Percentiles rank a stretch among this genome's conserved stretches.
These are phyloP conservation scores for Leptinotarsa peninsularis DNA, from an alignment of 2,888 invertebrate species.

Conservation along the genomic window DNA sequence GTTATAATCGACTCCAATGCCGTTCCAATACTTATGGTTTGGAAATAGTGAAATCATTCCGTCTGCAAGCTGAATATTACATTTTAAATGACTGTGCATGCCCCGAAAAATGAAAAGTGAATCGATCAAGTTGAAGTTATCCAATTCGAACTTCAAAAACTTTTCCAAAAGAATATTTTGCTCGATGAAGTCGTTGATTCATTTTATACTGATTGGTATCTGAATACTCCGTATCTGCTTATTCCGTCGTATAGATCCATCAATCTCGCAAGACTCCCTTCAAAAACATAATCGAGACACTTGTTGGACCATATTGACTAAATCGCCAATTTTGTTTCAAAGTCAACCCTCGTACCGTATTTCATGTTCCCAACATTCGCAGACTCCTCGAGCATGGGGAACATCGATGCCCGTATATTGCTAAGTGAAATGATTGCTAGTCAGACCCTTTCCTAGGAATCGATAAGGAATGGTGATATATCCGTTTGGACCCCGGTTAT, in stretches of 20 bases:
- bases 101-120: too few relatives aligned
- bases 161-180: too few relatives aligned
- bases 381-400: not conserved
- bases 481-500: not conserved
- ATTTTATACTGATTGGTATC: too few relatives aligned
- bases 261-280: not conserved
- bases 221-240: too few relatives aligned
- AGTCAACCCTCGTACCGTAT: slow-evolving; percentile 7
- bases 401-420: slow-evolving; percentile 8
- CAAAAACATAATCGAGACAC: slow-evolving; percentile 11
- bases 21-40: too few relatives aligned
- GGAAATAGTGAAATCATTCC: too few relatives aligned
- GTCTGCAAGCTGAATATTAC: too few relatives aligned
- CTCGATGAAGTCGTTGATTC: too few relatives aligned
- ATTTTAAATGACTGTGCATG: too few relatives aligned
- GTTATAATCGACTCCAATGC: too few relatives aligned
- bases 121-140: too few relatives aligned
- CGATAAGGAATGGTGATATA: slow-evolving; percentile 15
- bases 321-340: slow-evolving; percentile 13
- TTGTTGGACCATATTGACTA: slow-evolving; percentile 9
- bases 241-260: not conserved
- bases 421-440: slow-evolving; percentile 11
- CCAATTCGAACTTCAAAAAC: too few relatives aligned
- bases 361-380: slow-evolving; percentile 9
- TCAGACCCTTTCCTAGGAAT: not conserved